A percentile compares a stretch with the other conserved stretches of the same genome.
These are phyloP conservation scores for Dallia pectoralis DNA, from an alignment of 2,797 vertebrate genomes.

Conservation along the genomic window DNA sequence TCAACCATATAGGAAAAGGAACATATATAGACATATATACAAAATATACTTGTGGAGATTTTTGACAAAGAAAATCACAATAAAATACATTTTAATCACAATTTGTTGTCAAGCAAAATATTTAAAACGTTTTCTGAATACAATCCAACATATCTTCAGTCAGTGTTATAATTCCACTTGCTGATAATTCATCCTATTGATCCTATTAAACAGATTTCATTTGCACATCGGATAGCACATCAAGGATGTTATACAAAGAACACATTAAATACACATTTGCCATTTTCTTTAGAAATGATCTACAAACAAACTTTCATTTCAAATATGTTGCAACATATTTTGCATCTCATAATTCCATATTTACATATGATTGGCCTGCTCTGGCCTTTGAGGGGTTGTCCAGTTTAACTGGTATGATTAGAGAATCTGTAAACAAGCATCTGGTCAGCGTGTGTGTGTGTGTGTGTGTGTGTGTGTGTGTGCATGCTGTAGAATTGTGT, in stretches of 20 bases:
- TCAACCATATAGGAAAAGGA: no score
- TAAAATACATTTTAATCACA: no score
- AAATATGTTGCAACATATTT: conserved; percentile 1
- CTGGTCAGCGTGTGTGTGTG: conserved; percentile 11
- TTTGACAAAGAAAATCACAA: no score
- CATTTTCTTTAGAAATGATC: conserved; percentile 26
- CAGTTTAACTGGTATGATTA: conserved; percentile 19
- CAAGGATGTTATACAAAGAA: conserved; percentile 5
- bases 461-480: conserved; percentile 25
- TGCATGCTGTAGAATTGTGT: neutral
- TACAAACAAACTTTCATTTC: conserved; percentile 27
- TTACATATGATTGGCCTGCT: conserved; percentile 31
- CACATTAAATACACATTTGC: conserved; percentile 5
- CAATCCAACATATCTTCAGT: no score
- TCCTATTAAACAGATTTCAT: neutral
- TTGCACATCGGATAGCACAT: neutral
- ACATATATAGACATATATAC: no score
- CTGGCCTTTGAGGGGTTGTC: conserved; percentile 10
- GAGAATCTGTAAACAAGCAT: conserved; percentile 24
- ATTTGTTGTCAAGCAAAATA: no score
- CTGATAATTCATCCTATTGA: no score
- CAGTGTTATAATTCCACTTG: no score
- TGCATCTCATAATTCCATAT: conserved; percentile 24
- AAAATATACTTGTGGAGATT: no score
- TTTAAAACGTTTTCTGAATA: no score